Base-by-base conservation (phyloP, 2,797 vertebrate species). In the Mormyrus proboscirostris region DNA sequence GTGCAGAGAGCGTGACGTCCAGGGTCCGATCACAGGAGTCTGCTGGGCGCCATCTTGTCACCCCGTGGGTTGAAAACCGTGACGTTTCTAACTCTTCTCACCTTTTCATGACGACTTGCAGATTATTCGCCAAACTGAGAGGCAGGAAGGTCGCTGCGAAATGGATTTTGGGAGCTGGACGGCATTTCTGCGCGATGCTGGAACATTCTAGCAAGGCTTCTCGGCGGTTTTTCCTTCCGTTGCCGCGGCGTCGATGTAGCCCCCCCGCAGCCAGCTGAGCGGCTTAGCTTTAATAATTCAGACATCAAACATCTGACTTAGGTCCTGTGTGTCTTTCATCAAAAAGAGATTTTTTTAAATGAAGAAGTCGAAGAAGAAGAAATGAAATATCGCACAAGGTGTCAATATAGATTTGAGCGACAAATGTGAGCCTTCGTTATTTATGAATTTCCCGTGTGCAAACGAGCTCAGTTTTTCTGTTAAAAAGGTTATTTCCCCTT, bases 211-310 rank as follows among this genome's bases (percentile, higher is more conserved):
- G 86, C 29, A 9, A 29, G 41, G 29, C 33, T 8, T 29, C 25
- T 55, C 51, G 3, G 10, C 16, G 3, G n/a, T 2, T 55, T 57
- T 8, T 9, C 10, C 4, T 41, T n/a, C 29, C 7, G 7, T 59
- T 9, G 50, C 53, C 14, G 53, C 86, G 2, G 41, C 0, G 86
- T 51, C 22, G 3, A 50, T 4, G n/a, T 3, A 29, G 82, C 10
- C 2, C 22, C 3, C 82, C 10, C 19, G 2, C 9, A 59, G 44
- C 53, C 86, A 87, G 53, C 65, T 90, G 89, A 86, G 91, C 91
- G 89, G 89, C 89, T 82, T 91, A 89, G 88, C 91, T 93, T 92
- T 91, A 92, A 90, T 91, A 91, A 93, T 93, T 92, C 88, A 86
- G 91, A 90, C 92, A 83, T 91, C 90, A 93, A 93, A 90, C 91